phyloP scores from a whole-genome alignment of 1,140 invertebrate species.

The Caenorhabditis inopinata region DNA sequence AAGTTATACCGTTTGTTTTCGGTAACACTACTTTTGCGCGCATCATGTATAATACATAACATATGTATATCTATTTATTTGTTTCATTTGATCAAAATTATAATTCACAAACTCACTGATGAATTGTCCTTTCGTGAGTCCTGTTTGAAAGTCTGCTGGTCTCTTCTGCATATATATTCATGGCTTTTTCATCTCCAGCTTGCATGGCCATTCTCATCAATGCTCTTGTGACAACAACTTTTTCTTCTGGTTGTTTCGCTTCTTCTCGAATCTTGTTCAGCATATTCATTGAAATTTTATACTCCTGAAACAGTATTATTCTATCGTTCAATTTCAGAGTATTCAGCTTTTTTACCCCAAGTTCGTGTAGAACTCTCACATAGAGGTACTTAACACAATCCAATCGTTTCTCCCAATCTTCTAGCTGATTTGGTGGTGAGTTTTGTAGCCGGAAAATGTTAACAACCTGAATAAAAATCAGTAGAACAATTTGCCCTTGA shows the following conservation, averaged over 20 bases:
- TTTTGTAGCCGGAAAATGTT: constrained; percentile 23
- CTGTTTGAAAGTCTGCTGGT: not conserved
- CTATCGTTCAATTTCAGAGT: not conserved
- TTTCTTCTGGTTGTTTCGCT: not conserved
- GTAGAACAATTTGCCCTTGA: not conserved
- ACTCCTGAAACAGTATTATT: constrained; percentile 26
- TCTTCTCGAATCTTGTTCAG: constrained; percentile 2
- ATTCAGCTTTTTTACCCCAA: constrained; percentile 31
- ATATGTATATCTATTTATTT: too few relatives aligned
- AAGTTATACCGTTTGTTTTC: too few relatives aligned
- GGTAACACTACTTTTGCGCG: too few relatives aligned
- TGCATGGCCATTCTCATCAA: constrained; percentile 37
- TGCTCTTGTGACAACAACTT: not conserved
- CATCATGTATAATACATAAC: too few relatives aligned
- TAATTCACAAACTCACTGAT: constrained; percentile 19
- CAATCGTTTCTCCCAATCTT: constrained; percentile 45
- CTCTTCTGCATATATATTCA: not conserved
- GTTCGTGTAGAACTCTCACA: constrained; percentile 42
- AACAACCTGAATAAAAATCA: not conserved
- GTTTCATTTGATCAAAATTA: too few relatives aligned
- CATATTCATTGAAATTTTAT: constrained; percentile 33
- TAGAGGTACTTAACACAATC: constrained; percentile 43
- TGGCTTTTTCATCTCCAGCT: constrained; percentile 31
- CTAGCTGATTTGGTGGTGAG: not conserved
- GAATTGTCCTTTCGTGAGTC: not conserved